Conservation (phyloP, 2,113 vertebrate genomes). For the Corvus moneduloides region DNA sequence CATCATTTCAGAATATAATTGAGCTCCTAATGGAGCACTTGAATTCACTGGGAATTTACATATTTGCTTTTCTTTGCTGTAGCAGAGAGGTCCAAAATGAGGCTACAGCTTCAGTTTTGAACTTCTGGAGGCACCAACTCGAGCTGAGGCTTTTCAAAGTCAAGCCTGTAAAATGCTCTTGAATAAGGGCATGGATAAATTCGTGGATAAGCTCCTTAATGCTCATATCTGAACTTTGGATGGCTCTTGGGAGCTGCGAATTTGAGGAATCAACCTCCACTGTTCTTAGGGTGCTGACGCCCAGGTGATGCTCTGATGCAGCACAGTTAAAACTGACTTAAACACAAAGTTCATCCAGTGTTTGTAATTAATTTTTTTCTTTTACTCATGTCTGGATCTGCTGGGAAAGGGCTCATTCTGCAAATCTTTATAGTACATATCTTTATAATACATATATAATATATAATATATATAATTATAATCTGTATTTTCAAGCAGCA, state of each 20-base stretch:
- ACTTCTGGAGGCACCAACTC: not conserved
- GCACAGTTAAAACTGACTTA: not conserved
- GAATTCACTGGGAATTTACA: conserved; percentile 20
- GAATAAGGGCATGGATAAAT: not conserved
- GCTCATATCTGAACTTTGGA: not conserved
- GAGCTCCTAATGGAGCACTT: conserved; percentile 38
- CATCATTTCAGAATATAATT: conserved; percentile 55
- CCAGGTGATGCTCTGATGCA: not conserved
- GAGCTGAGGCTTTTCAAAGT: not conserved
- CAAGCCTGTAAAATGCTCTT: not conserved
- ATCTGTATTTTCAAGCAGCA: not conserved
- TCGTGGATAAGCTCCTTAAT: not conserved
- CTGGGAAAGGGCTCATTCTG: not conserved
- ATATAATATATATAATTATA: not conserved
- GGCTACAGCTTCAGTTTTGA: not conserved
- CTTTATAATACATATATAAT: not conserved
- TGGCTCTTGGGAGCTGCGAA: not conserved
- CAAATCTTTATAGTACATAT: not conserved
- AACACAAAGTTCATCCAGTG: not conserved
- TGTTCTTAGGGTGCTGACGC: not conserved
- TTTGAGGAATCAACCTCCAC: not conserved
- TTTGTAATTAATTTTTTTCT: not conserved
- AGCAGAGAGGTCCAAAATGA: conserved; percentile 15
- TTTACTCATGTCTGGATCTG: not conserved
- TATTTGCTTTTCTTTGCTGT: conserved; percentile 6